Evolutionary conservation across 2,888 invertebrate species (phyloP).

Genomic region (Tyria jacobaeae): DNA sequence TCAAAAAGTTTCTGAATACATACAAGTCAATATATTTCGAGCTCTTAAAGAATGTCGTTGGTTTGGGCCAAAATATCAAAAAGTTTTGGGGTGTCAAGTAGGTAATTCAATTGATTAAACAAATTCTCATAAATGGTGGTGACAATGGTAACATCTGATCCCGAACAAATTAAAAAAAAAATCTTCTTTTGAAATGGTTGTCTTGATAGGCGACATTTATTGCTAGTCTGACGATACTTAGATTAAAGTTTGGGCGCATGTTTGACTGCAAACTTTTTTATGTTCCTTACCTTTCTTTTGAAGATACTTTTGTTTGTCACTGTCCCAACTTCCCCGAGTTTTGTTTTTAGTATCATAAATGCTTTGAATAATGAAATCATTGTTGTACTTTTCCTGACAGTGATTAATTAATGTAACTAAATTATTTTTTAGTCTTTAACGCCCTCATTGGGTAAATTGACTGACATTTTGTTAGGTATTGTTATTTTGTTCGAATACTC

Average conservation of each 20-base stretch:
- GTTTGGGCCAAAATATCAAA: too few relatives aligned
- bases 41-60: background rate
- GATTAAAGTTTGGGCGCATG: background rate
- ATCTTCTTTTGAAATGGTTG: too few relatives aligned
- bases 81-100: too few relatives aligned
- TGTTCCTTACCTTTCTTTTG: slow-evolving; percentile 22
- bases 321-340: slow-evolving; percentile 2
- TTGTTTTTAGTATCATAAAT: slow-evolving; percentile 10
- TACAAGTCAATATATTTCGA: background rate
- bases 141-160: too few relatives aligned
- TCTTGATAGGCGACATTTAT: too few relatives aligned
- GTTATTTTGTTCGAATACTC: background rate
- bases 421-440: slow-evolving; percentile 6
- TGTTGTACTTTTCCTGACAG: slow-evolving; percentile 7
- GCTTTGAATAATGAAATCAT: slow-evolving; percentile 17
- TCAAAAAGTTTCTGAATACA: slow-evolving; percentile 18
- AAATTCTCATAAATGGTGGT: too few relatives aligned
- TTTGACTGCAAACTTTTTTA: slow-evolving; percentile 33
- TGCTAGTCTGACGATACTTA: too few relatives aligned
- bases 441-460: slow-evolving; percentile 1
- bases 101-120: too few relatives aligned
- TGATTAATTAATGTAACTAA: slow-evolving; percentile 12
- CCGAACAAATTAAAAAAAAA: too few relatives aligned
- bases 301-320: slow-evolving; percentile 10
- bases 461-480: slow-evolving; percentile 5